Percentiles rank a stretch among this genome's conserved stretches.
Evolutionary conservation across 1,140 invertebrate species (phyloP).

Genomic region (Zophobas morio): DNA sequence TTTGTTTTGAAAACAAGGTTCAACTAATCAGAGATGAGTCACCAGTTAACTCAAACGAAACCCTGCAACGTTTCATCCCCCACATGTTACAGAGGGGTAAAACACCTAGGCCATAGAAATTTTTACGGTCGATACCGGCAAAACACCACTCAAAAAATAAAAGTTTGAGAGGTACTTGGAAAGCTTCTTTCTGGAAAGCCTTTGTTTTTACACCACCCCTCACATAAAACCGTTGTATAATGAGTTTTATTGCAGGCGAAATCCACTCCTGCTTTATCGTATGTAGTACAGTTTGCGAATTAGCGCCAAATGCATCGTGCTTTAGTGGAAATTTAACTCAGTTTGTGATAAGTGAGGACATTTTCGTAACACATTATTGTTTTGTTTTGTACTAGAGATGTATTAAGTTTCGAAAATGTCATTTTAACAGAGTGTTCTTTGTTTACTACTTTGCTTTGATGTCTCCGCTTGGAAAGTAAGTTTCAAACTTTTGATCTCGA

Average conservation of each 20-base stretch:
- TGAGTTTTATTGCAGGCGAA: background rate
- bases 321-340: too few species aligned
- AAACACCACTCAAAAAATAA: conserved; percentile 48
- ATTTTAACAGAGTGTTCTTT: too few species aligned
- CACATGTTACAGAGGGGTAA: conserved; percentile 43
- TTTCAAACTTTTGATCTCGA: too few species aligned
- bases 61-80: conserved; percentile 37
- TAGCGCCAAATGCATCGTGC: too few species aligned
- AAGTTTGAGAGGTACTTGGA: conserved; percentile 44
- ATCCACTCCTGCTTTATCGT: background rate
- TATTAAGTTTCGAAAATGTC: too few species aligned
- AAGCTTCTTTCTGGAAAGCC: conserved; percentile 42
- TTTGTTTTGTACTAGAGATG: too few species aligned
- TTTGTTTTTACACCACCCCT: conserved; percentile 34
- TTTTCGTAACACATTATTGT: too few species aligned
- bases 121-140: conserved; percentile 47
- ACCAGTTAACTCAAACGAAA: conserved; percentile 43
- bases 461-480: too few species aligned
- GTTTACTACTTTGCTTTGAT: too few species aligned
- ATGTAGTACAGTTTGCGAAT: too few species aligned
- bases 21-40: conserved; percentile 43
- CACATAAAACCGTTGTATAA: conserved; percentile 33
- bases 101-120: conserved; percentile 19
- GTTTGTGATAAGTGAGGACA: too few species aligned
- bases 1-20: conserved; percentile 3